Conservation (phyloP, 2,797 vertebrate species). For the Bradypodion ventrale region DNA sequence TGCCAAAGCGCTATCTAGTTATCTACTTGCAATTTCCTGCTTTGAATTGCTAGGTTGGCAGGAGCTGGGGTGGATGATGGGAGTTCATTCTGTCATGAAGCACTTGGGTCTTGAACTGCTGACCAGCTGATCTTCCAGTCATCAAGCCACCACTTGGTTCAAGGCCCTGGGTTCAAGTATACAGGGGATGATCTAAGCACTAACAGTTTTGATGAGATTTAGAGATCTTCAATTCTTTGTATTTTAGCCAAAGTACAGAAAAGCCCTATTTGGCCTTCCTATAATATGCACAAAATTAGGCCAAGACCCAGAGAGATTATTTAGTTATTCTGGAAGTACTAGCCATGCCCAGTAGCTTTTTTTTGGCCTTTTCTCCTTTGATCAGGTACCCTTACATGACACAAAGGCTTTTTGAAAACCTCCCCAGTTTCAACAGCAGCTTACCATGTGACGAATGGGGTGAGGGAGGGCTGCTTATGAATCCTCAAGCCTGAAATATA, state of each 20-base stretch:
- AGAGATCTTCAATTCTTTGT: background rate
- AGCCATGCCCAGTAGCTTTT: background rate
- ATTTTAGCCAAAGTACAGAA: background rate
- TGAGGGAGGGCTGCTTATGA: background rate
- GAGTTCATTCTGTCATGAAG: too few species aligned
- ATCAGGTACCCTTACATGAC: too few species aligned
- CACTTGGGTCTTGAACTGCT: too few species aligned
- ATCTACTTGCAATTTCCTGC: too few species aligned
- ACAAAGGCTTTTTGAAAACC: background rate
- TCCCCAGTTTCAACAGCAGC: background rate
- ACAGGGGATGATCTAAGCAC: background rate
- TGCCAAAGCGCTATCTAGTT: too few species aligned
- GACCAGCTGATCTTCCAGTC: too few species aligned
- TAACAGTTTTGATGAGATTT: background rate
- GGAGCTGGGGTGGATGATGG: too few species aligned
- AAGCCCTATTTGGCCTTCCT: background rate
- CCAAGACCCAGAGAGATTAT: background rate
- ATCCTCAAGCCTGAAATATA: background rate
- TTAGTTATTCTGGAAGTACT: background rate
- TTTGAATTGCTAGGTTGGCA: too few species aligned
- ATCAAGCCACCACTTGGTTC: too few species aligned
- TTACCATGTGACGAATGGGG: accelerated
- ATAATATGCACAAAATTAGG: background rate
- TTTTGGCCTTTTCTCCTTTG: background rate
- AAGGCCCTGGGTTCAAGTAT: background rate